Evolutionary conservation across 2,888 invertebrate genomes (phyloP).

Genomic region (Cosmorhoe ocellata): DNA sequence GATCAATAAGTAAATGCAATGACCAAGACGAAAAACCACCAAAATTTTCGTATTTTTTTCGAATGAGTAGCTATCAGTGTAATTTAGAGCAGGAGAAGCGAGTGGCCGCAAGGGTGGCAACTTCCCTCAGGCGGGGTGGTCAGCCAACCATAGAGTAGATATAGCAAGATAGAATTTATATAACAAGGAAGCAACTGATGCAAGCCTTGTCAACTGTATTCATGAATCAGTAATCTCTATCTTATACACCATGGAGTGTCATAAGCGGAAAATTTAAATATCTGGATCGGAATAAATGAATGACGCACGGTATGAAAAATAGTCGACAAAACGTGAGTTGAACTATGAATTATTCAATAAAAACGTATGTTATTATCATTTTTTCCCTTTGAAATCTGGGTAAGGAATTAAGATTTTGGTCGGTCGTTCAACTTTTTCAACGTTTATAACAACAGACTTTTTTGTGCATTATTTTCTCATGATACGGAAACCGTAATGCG

Average conservation of each 20-base stretch:
- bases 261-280: conserved; percentile 51
- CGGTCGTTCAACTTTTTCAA: conserved; percentile 67
- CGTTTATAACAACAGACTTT: conserved; percentile 42
- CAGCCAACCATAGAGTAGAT: conserved; percentile 54
- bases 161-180: conserved; percentile 36
- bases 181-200: conserved; percentile 32
- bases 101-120: conserved; percentile 44
- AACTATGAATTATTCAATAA: conserved; percentile 67
- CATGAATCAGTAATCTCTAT: conserved; percentile 33
- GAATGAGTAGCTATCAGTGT: conserved; percentile 40
- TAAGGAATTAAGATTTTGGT: conserved; percentile 69
- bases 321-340: conserved; percentile 47
- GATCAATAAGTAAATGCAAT: conserved; percentile 21
- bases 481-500: conserved; percentile 37
- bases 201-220: conserved; percentile 31
- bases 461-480: conserved; percentile 43
- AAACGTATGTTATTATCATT: conserved; percentile 57
- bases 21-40: conserved; percentile 25
- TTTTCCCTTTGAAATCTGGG: conserved; percentile 63
- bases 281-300: conserved; percentile 55
- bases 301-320: conserved; percentile 46
- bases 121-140: conserved; percentile 44
- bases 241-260: conserved; percentile 30
- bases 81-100: conserved; percentile 45
- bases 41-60: conserved; percentile 27